Evolutionary conservation across 2,113 vertebrate genomes (phyloP), one percentile per base, ranked within the genome.

Genomic region (Daphoenositta chrysoptera): DNA sequence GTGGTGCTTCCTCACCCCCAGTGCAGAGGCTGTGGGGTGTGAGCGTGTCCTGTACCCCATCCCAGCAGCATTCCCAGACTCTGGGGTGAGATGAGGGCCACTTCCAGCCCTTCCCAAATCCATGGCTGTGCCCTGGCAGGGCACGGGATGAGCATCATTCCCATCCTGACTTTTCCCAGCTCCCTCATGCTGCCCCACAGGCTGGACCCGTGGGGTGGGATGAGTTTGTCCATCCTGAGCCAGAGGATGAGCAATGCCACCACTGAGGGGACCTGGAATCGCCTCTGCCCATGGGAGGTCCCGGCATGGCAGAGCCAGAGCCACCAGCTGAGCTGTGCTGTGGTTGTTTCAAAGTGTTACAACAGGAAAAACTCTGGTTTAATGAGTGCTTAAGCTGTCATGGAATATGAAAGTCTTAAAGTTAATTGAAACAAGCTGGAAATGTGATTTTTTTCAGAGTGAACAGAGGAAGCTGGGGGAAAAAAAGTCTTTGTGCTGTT

Each of bases 381-480:
- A 89, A 93, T 47, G 83, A 81, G 39, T 6, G 2, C 26, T 63
- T 70, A 33, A 39, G 86, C 60, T 80, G 54, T 33, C 57, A n/a
- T 35, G 91, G 76, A 86, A 87, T 70, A 71, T 54, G 19, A 42
- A 73, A 88, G 88, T 69, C 90, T 91, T 90, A 30, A 83, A 89
- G 58, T 53, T 73, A 83, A 97, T 90, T 63, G 72, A 61, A 94
- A 78, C 89, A 87, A 94, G 91, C 83, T 94, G 86, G 56, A 80
- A 90, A 51, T 5, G 31, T 7, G n/a, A 10, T 40, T 80, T 82
- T 66, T 69, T 76, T 40, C 57, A 82, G 57, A 24, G 30, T 58
- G 75, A 83, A 70, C 2, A 2, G 76, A 66, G 47, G 68, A 58
- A 86, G 37, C 63, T 88, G 45, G 4, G 1, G 1, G 3, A 3